Evolutionary conservation across 1,140 invertebrate species (phyloP).

Genomic region (Drosophila pandora): DNA sequence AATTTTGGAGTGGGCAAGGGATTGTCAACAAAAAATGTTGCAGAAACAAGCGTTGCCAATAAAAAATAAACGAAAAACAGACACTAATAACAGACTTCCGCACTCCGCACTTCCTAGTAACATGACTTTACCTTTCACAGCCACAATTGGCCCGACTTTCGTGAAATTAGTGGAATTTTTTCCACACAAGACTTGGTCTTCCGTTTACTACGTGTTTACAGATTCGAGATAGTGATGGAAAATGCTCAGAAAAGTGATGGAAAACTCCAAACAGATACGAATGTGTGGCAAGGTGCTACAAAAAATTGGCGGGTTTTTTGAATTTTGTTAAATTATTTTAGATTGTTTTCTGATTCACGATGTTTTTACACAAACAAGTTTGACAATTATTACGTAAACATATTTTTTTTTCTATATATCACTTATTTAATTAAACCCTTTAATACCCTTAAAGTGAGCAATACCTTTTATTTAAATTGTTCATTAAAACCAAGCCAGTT

Average conservation of each 20-base stretch:
- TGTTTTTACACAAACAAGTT: too few species aligned
- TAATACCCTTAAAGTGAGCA: too few species aligned
- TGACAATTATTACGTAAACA: too few species aligned
- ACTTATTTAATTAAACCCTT: too few species aligned
- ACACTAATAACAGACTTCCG: background rate
- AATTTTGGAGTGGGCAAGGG: background rate
- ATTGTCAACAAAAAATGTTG: background rate
- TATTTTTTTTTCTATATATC: too few species aligned
- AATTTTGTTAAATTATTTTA: background rate
- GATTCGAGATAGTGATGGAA: background rate
- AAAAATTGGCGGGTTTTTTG: background rate
- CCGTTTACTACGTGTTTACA: conserved; percentile 7
- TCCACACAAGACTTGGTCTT: background rate
- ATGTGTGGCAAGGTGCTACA: background rate
- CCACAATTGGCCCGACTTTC: background rate
- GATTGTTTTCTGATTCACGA: too few species aligned
- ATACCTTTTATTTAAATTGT: too few species aligned
- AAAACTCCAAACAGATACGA: too few species aligned
- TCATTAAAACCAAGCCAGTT: too few species aligned
- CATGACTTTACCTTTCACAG: background rate
- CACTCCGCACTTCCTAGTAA: background rate
- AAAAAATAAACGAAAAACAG: background rate
- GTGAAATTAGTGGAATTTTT: background rate
- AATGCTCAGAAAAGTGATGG: background rate
- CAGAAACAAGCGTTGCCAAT: too few species aligned